These are phyloP conservation scores for Nomada hirtipes DNA, from an alignment of 2,888 invertebrate species.

Conservation along the genomic window DNA sequence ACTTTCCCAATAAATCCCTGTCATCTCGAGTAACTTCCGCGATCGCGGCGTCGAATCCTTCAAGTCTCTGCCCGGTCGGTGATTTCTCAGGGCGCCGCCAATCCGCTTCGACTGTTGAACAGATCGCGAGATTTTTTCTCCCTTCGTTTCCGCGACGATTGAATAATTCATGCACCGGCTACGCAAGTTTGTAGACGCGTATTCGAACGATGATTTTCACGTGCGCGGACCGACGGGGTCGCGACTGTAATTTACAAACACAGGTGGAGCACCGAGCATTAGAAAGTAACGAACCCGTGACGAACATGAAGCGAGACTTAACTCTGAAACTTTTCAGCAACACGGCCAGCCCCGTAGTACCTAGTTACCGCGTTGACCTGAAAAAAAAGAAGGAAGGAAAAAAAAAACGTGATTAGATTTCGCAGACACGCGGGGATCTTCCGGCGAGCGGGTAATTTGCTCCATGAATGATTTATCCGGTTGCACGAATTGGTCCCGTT, in stretches of 20 bases:
- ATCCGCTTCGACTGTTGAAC: neutral
- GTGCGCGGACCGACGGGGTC: too few species aligned
- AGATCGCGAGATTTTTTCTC: neutral
- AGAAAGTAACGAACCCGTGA: slow-evolving; percentile 15
- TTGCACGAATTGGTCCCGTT: slow-evolving; percentile 44
- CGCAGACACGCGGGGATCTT: slow-evolving; percentile 36
- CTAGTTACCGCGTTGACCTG: neutral
- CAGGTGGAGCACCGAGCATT: neutral
- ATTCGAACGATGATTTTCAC: too few species aligned
- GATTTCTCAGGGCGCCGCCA: slow-evolving; percentile 43
- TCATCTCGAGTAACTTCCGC: slow-evolving; percentile 74
- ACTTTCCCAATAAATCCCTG: slow-evolving; percentile 77
- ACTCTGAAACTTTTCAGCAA: slow-evolving; percentile 12
- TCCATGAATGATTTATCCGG: slow-evolving; percentile 53
- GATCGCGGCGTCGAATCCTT: slow-evolving; percentile 68
- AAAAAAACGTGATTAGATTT: slow-evolving; percentile 47
- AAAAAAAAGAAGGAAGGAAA: too few species aligned
- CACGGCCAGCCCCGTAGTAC: neutral
- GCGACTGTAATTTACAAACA: too few species aligned
- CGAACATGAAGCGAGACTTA: slow-evolving; percentile 2
- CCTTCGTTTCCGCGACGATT: too few species aligned
- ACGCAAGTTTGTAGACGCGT: too few species aligned
- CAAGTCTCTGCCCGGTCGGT: slow-evolving; percentile 40
- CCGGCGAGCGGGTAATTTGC: slow-evolving; percentile 35
- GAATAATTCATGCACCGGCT: neutral